These are phyloP conservation scores for Centrocercus urophasianus DNA, from an alignment of 2,113 vertebrate genomes.

Conservation along the genomic window DNA sequence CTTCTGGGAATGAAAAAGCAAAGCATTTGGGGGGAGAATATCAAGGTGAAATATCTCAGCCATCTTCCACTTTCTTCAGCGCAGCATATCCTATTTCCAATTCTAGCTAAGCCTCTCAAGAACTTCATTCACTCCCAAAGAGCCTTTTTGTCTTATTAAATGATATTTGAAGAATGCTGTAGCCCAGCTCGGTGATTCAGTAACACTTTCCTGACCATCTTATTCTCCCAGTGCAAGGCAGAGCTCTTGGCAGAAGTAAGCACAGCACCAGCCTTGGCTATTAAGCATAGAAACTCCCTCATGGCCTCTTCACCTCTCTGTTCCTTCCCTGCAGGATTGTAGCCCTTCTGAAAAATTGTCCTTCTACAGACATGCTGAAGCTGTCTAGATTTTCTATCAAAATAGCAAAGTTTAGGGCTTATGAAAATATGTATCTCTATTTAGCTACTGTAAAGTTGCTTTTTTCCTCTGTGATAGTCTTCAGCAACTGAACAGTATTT, in stretches of 20 bases:
- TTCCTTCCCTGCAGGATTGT: not conserved
- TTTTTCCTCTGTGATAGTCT: not conserved
- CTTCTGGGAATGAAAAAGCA: not conserved
- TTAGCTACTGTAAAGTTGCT: rapidly evolving
- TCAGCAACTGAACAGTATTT: not conserved
- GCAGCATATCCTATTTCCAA: not conserved
- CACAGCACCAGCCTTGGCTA: not conserved
- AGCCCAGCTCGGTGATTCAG: not conserved
- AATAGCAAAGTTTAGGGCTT: not conserved
- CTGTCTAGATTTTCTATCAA: not conserved
- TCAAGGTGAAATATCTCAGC: not conserved
- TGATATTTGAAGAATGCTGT: not conserved
- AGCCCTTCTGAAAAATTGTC: not conserved
- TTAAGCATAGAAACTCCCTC: rapidly evolving
- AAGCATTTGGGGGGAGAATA: rapidly evolving
- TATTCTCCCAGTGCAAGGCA: rapidly evolving
- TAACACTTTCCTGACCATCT: not conserved
- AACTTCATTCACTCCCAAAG: not conserved
- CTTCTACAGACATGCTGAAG: not conserved
- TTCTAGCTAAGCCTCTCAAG: not conserved
- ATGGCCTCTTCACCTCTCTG: not conserved
- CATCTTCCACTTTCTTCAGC: not conserved
- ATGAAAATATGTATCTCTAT: rapidly evolving
- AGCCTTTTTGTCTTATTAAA: not conserved
- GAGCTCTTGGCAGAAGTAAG: not conserved